Conservation (phyloP, 2,888 invertebrate species). For the Drosophila stalkeri region DNA sequence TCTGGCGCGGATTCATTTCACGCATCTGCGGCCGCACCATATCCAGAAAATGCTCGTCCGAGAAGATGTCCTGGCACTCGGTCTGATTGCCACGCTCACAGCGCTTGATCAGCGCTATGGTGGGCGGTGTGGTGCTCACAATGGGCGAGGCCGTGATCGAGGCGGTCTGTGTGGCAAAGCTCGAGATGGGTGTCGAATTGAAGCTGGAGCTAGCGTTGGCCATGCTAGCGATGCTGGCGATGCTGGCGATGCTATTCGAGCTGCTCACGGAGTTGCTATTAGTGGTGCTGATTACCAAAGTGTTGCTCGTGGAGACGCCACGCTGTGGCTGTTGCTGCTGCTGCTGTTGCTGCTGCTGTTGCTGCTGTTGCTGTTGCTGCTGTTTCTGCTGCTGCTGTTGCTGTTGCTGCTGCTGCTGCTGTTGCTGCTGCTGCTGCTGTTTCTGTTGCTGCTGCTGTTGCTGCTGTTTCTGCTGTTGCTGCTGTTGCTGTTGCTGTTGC, state of each 20-base stretch:
- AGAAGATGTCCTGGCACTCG: slow-evolving; percentile 28
- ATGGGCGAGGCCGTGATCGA: slow-evolving; percentile 37
- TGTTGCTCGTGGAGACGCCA: slow-evolving; percentile 17
- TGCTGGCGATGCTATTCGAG: background rate
- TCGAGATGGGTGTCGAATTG: background rate
- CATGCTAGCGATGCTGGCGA: background rate
- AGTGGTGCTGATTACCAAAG: slow-evolving; percentile 43
- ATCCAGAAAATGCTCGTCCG: slow-evolving; percentile 73
- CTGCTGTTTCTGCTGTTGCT: too few species aligned
- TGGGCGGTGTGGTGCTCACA: slow-evolving; percentile 5
- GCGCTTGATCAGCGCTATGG: slow-evolving; percentile 2
- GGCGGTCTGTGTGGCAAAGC: slow-evolving; percentile 5
- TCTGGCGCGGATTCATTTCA: slow-evolving; percentile 81
- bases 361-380: background rate
- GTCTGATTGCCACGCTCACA: slow-evolving; percentile 50
- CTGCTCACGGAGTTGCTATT: slow-evolving; percentile 1
- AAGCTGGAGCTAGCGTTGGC: background rate
- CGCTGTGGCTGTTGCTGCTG: slow-evolving; percentile 16
- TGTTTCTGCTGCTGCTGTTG: slow-evolving; percentile 6
- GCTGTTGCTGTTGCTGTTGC: slow-evolving; percentile 6
- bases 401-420: background rate
- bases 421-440: background rate
- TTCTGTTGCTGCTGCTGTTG: too few species aligned
- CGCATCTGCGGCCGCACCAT: slow-evolving; percentile 74
- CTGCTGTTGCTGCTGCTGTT: too few species aligned